A percentile compares a stretch with the other conserved stretches of the same genome.
Evolutionary conservation across 2,888 invertebrate species (phyloP).

Genomic region (Pyrgus malvae): DNA sequence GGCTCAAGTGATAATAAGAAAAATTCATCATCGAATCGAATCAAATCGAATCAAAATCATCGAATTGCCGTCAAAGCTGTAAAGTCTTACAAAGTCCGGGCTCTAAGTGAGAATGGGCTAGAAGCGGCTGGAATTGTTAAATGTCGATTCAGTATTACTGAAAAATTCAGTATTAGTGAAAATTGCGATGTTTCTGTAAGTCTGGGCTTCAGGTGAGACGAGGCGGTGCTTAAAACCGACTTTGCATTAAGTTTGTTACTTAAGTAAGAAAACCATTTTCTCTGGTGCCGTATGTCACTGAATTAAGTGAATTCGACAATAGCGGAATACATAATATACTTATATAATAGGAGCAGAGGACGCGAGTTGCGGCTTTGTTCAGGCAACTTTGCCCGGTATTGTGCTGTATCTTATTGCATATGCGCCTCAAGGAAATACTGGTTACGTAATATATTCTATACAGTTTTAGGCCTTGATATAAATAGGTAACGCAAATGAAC

Average conservation of each 20-base stretch:
- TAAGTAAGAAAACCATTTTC: neutral
- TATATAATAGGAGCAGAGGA: conserved; percentile 52
- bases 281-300: conserved; percentile 45
- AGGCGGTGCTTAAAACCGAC: too few relatives aligned
- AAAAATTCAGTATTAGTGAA: too few relatives aligned
- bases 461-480: too few relatives aligned
- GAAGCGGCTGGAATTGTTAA: conserved; percentile 79
- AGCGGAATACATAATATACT: conserved; percentile 57
- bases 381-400: conserved; percentile 62
- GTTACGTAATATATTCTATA: conserved; percentile 38
- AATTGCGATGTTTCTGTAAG: too few relatives aligned
- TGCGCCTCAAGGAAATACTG: conserved; percentile 53
- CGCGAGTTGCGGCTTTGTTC: conserved; percentile 73
- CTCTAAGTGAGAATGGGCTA: conserved; percentile 80
- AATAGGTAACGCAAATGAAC: too few relatives aligned
- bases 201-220: too few relatives aligned
- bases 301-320: conserved; percentile 72
- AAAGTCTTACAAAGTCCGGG: conserved; percentile 75
- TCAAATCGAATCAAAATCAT: too few relatives aligned
- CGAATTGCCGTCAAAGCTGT: conserved; percentile 69
- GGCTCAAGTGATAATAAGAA: neutral
- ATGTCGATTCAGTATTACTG: too few relatives aligned
- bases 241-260: too few relatives aligned
- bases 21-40: too few relatives aligned
- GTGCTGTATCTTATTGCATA: conserved; percentile 71